phyloP scores from a whole-genome alignment of 2,113 vertebrate species.

The Poicephalus gulielmi region DNA sequence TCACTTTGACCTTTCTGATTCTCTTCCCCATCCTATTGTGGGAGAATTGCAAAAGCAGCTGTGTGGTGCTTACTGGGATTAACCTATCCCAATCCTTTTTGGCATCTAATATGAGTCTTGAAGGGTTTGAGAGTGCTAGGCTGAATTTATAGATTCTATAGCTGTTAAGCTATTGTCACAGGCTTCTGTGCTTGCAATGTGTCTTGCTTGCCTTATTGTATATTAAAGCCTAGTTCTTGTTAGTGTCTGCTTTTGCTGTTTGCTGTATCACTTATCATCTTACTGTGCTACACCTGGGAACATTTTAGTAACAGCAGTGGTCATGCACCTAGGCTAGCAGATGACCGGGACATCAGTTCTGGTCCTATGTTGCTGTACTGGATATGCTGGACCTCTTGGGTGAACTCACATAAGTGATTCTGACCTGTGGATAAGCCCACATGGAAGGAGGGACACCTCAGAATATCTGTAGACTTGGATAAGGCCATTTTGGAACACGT shows the following conservation, averaged over 20 bases:
- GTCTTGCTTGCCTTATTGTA: background rate
- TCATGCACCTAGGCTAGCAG: background rate
- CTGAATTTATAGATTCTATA: background rate
- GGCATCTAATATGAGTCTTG: background rate
- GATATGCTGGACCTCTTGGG: background rate
- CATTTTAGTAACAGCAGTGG: background rate
- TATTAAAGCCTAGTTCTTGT: background rate
- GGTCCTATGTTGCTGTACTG: background rate
- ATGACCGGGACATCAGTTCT: background rate
- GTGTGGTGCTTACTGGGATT: background rate
- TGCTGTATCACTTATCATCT: background rate
- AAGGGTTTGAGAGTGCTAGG: background rate
- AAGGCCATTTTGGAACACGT: background rate
- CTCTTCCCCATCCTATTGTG: background rate
- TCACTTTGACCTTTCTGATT: background rate
- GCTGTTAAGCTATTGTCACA: background rate
- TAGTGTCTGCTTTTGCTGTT: background rate
- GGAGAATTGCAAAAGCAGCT: background rate
- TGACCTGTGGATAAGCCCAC: background rate
- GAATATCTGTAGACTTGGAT: background rate
- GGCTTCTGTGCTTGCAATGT: background rate
- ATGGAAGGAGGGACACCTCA: background rate
- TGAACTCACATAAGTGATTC: background rate
- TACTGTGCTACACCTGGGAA: background rate
- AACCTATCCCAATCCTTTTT: background rate